A percentile compares a stretch with the other conserved stretches of the same genome.
Conservation (phyloP, 2,113 vertebrate genomes). For the Raphicerus campestris region DNA sequence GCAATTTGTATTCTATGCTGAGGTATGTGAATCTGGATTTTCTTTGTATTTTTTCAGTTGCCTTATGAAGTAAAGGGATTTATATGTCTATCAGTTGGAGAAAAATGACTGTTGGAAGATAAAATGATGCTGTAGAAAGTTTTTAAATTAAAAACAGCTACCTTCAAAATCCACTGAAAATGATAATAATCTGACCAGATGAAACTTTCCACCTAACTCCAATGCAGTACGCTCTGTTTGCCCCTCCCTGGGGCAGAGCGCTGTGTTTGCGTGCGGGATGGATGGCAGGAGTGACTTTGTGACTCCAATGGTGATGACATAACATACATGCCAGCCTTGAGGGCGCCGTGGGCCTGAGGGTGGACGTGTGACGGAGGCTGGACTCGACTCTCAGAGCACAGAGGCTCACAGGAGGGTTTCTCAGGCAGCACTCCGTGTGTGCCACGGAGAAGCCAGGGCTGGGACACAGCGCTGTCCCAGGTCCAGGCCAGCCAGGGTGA, state of each 20-base stretch:
- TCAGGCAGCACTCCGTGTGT: neutral
- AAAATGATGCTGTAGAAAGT: neutral
- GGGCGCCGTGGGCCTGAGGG: slow-evolving; percentile 57
- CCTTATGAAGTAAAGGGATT: neutral
- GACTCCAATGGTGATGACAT: slow-evolving; percentile 67
- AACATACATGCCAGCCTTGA: slow-evolving; percentile 64
- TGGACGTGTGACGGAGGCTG: slow-evolving; percentile 36
- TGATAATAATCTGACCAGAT: slow-evolving; percentile 62
- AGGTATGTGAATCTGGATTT: neutral
- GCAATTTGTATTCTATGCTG: neutral
- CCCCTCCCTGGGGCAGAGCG: neutral
- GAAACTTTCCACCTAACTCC: neutral
- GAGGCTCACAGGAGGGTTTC: neutral
- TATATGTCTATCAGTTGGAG: neutral
- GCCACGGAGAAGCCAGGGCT: neutral
- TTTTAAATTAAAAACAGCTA: neutral
- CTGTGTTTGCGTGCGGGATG: slow-evolving; percentile 50
- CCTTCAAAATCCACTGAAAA: slow-evolving; percentile 32
- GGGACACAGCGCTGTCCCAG: neutral
- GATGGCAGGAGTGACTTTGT: slow-evolving; percentile 40
- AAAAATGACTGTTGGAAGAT: neutral
- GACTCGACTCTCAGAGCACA: neutral
- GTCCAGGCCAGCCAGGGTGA: no score
- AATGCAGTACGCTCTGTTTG: neutral
- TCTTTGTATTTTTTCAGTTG: neutral